phyloP scores from a whole-genome alignment of 2,113 vertebrate species.

The Platichthys flesus region DNA sequence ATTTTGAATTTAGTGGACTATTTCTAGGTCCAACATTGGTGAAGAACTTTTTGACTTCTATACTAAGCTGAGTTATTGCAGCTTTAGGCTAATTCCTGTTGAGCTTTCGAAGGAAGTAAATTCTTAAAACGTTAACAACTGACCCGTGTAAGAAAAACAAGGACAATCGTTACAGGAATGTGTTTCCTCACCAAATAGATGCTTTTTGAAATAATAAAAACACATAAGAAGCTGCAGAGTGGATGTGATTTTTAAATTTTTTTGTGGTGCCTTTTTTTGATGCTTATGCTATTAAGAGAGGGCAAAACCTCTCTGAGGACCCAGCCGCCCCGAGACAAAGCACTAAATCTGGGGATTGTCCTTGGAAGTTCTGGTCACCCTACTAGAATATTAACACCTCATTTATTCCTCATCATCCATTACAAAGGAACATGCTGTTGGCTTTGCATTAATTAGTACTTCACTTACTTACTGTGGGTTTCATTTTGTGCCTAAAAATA shows the following conservation, averaged over 20 bases:
- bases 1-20: background rate
- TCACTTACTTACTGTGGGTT: background rate
- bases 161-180: background rate
- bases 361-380: conserved; percentile 18
- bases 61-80: background rate
- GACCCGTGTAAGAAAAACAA: background rate
- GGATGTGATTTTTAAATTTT: no score
- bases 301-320: conserved; percentile 4
- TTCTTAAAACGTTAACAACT: background rate
- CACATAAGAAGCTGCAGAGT: no score
- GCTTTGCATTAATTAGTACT: background rate
- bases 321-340: conserved; percentile 13
- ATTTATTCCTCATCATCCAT: conserved; percentile 15
- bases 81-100: background rate
- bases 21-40: no score
- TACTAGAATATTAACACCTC: conserved; percentile 14
- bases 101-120: background rate
- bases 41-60: background rate
- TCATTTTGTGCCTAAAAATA: background rate
- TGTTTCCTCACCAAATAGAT: background rate
- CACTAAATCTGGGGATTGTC: conserved; percentile 13
- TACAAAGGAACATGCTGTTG: background rate
- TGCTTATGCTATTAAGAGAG: background rate
- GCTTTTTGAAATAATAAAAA: background rate
- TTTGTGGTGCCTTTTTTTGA: no score